Base-by-base conservation (phyloP, 2,113 vertebrate species). In the Amblyopsis rosae region DNA sequence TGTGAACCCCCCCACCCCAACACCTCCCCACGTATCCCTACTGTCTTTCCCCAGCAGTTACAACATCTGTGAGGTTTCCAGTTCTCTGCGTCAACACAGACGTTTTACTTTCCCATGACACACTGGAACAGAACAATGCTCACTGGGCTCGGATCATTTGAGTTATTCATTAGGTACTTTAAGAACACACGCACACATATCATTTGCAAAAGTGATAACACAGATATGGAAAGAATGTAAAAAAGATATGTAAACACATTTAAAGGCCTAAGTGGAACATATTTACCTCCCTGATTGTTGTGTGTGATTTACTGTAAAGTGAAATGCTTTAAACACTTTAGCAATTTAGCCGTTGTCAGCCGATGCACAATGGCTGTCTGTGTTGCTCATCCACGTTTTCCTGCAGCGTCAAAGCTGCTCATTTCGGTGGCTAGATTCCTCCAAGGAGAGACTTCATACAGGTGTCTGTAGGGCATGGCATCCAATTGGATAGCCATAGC, bases 1-100 rank as follows among this genome's bases (percentile, higher is more conserved):
- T 71, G 78, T 72, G 69, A 73, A 87, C 85, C 82, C 65, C 15
- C 59, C 80, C 70, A 68, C 69, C 81, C 50, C 67, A 67, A 86
- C 83, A 82, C 86, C 70, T 81, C 56, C 35, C 47, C 62, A 72
- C 60, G 69, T 17, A 4, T 63, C 63, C 70, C 69, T 62, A 69
- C 55, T 72, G 12, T 53, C 50, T 48, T 41, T 63, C 60, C 53
- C 58, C 60, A 17, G 32, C 19, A 32, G 19, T 32, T 11, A 50
- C 11, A 12, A 26, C 12, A 51, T 26, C 12, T 19, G 56, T 58
- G 32, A 13, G 19, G 32, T 56, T 56, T 26, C 12, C 16, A 9
- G 4, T 57, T 57, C 26, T 8, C 55, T 54, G 51, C 51, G 35
- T 41, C 35, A 5, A 54, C 51, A 54, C 3, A 3, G 6, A 16